Evolutionary conservation across 2,113 vertebrate genomes (phyloP), one percentile per base, ranked within the genome.

Genomic region (Triplophysa rosa): DNA sequence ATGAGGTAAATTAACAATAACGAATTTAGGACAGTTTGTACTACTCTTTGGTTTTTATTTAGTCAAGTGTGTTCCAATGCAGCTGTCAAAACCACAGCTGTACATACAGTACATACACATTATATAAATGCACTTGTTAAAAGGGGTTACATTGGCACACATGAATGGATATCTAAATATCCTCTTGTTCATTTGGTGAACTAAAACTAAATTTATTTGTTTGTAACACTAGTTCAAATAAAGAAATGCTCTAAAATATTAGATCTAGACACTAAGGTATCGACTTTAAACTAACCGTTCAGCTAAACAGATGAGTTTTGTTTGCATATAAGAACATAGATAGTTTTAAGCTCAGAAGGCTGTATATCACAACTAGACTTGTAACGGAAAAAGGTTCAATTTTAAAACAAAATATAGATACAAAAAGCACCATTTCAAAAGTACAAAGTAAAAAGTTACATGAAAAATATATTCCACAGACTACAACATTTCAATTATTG

Each of bases 371-470:
- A 68, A 26, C 19, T 37, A 16, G 5, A 58, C 49, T 49, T 54
- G 17, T 17, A 33, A 56, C n/a, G 19, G 40, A 47, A n/a, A 23
- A 24, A 45, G 6, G 42, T 42, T n/a, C 5, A 47, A 75, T 24
- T 12, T 4, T 12, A 73, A 71, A 4, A 47, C 8, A 75, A 76
- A 16, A 75, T 19, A 26, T 29, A 58, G 26, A 52, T 65, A 52
- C 42, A 76, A 76, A 70, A 75, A 76, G 73, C 73, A 76, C 61
- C 61, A n/a, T 64, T 45, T 16, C 23, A 73, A n/a, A n/a, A n/a
- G n/a, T n/a, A n/a, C n/a, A n/a, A 71, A 73, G 54, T 21, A n/a
- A 29, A 4, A 29, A 33, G 3, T n/a, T 47, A 8, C 8, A 63
- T 24, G 49, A 21, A 72, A 72, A 33, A 52, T 45, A 42, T 9